phyloP scores from a whole-genome alignment of 2,113 vertebrate genomes.

The Lepus americanus region DNA sequence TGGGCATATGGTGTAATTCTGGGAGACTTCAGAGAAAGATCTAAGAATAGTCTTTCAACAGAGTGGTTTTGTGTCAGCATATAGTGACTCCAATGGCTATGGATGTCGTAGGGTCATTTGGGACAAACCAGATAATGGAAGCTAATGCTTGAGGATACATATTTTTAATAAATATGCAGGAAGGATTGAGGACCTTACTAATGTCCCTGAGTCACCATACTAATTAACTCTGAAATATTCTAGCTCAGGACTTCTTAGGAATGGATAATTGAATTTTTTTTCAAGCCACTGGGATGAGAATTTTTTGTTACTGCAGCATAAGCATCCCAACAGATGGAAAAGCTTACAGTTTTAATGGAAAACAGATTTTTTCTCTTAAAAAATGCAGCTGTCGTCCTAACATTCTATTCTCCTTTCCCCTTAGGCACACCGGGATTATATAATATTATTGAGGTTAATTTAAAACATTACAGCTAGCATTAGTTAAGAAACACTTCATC shows the following conservation, averaged over 20 bases:
- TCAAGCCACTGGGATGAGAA: neutral
- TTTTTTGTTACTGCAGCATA: constrained; percentile 43
- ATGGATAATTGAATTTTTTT: neutral
- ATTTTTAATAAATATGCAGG: neutral
- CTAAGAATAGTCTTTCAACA: neutral
- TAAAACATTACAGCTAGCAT: constrained; percentile 11
- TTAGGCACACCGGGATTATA: neutral
- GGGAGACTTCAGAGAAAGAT: neutral
- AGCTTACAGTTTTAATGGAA: neutral
- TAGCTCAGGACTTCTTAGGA: neutral
- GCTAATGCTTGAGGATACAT: neutral
- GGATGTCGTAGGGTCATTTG: neutral
- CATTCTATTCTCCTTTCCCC: neutral
- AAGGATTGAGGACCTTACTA: neutral
- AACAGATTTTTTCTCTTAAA: neutral
- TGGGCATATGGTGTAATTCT: neutral
- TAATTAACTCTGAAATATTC: neutral
- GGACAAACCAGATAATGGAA: constrained; percentile 41
- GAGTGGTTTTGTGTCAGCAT: neutral
- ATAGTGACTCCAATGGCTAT: neutral
- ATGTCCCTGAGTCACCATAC: neutral
- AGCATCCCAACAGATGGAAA: constrained; percentile 6
- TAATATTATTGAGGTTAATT: neutral
- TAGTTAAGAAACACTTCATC: constrained; percentile 11
- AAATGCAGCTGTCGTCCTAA: neutral